These are phyloP conservation scores for Spheniscus humboldti DNA, from an alignment of 2,797 vertebrate genomes.

Conservation along the genomic window DNA sequence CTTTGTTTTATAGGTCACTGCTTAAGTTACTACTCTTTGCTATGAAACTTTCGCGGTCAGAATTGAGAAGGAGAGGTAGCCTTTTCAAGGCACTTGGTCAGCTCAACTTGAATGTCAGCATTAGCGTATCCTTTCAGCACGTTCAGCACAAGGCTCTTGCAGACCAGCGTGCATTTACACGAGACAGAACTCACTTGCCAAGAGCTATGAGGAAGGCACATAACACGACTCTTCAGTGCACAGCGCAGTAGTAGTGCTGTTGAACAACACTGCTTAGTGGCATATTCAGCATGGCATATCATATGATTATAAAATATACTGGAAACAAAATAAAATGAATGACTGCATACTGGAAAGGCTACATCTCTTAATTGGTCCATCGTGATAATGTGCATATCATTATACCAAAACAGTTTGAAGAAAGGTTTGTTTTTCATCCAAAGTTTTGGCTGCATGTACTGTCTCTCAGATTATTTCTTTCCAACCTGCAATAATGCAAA, in stretches of 20 bases:
- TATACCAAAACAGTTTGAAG: neutral
- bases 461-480: neutral
- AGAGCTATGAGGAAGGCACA: neutral
- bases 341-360: neutral
- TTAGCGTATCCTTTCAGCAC: neutral
- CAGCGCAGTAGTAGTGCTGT: neutral
- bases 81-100: neutral
- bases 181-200: neutral
- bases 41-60: neutral
- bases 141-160: neutral
- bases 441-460: neutral
- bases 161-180: neutral
- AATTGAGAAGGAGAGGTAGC: neutral
- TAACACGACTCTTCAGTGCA: neutral
- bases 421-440: neutral
- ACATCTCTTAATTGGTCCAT: neutral
- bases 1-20: neutral
- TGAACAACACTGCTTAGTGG: neutral
- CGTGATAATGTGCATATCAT: rapidly evolving
- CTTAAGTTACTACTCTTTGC: neutral
- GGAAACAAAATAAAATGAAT: neutral
- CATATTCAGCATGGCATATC: neutral
- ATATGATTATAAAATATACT: neutral
- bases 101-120: neutral
- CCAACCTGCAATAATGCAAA: neutral